phyloP scores from a whole-genome alignment of 1,140 invertebrate species.

The Formica exsecta region DNA sequence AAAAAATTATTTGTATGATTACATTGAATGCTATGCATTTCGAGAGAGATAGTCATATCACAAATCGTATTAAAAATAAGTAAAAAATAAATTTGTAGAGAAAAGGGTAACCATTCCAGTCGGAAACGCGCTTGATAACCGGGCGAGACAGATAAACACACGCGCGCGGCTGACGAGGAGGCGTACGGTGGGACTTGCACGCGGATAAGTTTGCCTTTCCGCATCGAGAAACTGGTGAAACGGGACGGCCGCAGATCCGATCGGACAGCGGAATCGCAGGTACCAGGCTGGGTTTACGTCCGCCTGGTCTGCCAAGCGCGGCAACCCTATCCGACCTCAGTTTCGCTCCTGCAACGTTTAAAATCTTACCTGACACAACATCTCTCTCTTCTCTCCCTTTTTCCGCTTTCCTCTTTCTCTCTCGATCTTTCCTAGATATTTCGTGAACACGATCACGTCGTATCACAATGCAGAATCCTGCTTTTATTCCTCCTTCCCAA shows the following conservation, averaged over 20 bases:
- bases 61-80: slow-evolving; percentile 46
- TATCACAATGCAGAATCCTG: slow-evolving; percentile 74
- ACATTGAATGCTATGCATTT: not conserved
- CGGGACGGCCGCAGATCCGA: slow-evolving; percentile 78
- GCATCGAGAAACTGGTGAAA: slow-evolving; percentile 78
- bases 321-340: slow-evolving; percentile 72
- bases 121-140: slow-evolving; percentile 11
- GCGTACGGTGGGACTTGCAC: slow-evolving; percentile 21
- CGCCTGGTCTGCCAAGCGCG: slow-evolving; percentile 53
- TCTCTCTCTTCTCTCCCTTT: slow-evolving; percentile 4
- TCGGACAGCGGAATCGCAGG: slow-evolving; percentile 79
- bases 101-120: slow-evolving; percentile 6
- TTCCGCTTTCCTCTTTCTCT: slow-evolving; percentile 37
- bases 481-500: slow-evolving; percentile 77
- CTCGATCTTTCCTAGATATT: slow-evolving; percentile 61
- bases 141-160: slow-evolving; percentile 36
- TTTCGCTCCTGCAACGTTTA: slow-evolving; percentile 66
- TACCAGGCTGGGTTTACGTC: slow-evolving; percentile 68
- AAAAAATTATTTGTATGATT: not conserved
- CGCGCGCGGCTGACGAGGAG: slow-evolving; percentile 28
- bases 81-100: slow-evolving; percentile 3
- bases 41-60: not conserved
- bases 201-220: slow-evolving; percentile 78
- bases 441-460: slow-evolving; percentile 51
- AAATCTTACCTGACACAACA: slow-evolving; percentile 67